Base-by-base conservation (phyloP, 2,113 vertebrate species). In the Limanda limanda region DNA sequence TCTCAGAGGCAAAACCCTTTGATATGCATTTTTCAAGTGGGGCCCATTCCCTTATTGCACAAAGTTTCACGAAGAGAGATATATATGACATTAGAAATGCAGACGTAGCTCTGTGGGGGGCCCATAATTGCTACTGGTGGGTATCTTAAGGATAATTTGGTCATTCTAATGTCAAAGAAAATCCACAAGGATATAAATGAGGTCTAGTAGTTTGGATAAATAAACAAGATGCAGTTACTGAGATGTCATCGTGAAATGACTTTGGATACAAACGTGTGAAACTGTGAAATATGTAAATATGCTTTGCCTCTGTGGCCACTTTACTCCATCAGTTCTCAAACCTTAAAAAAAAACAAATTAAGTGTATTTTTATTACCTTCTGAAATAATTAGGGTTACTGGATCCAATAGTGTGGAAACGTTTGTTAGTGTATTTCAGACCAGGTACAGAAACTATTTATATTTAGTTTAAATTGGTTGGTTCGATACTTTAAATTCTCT, bases 101-200 rank as follows among this genome's bases (percentile, higher is more conserved):
- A 71, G 65, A 68, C 35, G n/a, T 62, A 77, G 58, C 79, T 64
- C 82, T 76, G 35, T 3, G 15, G 60, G 59, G 76, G 54, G 23
- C 51, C 51, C 4, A 9, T 89, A 83, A 88, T 81, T 85, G 67
- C 58, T 40, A 47, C 45, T 65, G 58, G 70, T 70, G 81, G 78
- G 76, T 83, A 86, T 78, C 40, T 75, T 86, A 54, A 77, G 48
- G 64, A 74, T 52, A 18, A 72, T 81, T 81, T 67, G 81, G 74
- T 86, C 65, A 64, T 63, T 60, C 40, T 37, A 18, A 13, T 42
- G 65, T 63, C 74, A 59, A 57, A 74, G 15, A 59, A 80, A 77
- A 72, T 79, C 83, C 70, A 65, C 27, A 4, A 13, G 54, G 74
- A 86, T 57, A 57, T 27, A 66, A 66, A 82, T 52, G 71, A 37